Evolutionary conservation across 2,888 invertebrate species (phyloP).

Genomic region (Syrista parreyssii): DNA sequence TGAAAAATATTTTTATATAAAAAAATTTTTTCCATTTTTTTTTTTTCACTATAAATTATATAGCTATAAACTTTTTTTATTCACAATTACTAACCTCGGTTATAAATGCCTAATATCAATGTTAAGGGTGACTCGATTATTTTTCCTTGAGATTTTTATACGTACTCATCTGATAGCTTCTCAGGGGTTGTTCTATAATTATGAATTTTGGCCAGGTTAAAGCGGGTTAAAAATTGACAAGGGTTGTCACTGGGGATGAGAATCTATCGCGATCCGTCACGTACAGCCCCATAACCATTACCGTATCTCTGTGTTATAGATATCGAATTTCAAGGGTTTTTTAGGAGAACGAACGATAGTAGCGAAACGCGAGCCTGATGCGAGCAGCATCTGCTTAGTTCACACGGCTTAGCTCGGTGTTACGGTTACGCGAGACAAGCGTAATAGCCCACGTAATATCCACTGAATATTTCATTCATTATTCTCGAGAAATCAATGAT

Average conservation of each 20-base stretch:
- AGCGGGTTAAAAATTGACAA: neutral
- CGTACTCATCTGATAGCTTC: neutral
- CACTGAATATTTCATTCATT: slow-evolving; percentile 44
- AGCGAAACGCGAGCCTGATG: neutral
- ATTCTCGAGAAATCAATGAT: slow-evolving; percentile 43
- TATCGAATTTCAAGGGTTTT: neutral
- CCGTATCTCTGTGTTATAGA: neutral
- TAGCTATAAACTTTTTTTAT: neutral
- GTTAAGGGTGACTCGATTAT: neutral
- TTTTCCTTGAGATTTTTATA: neutral
- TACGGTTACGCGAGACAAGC: slow-evolving; percentile 35
- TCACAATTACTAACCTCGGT: too few species aligned
- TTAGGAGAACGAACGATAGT: neutral
- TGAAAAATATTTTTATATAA: neutral
- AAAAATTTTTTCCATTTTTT: too few species aligned
- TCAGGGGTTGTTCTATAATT: neutral
- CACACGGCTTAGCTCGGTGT: slow-evolving; percentile 33
- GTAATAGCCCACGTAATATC: slow-evolving; percentile 30
- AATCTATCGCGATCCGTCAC: neutral
- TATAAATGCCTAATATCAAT: neutral
- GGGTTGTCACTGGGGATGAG: neutral
- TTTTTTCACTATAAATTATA: neutral
- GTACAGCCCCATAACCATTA: neutral
- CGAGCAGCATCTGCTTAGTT: slow-evolving; percentile 40
- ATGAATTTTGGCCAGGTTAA: neutral